Conservation (phyloP, 2,888 invertebrate genomes). For the Zele albiditarsus region DNA sequence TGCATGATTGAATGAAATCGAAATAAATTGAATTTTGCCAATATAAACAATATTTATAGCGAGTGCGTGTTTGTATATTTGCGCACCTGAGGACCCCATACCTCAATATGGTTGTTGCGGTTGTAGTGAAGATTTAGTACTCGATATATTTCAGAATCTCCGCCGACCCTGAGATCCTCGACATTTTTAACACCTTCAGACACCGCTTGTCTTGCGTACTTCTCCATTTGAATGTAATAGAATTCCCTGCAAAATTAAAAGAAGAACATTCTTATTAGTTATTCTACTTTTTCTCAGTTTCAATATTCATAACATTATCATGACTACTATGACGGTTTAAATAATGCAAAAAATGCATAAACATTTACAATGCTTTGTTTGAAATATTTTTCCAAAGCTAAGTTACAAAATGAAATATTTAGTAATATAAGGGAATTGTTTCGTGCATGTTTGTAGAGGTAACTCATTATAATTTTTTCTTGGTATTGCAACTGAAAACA, state of each 20-base stretch:
- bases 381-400: not conserved
- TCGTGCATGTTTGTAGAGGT: not conserved
- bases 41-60: slow-evolving; percentile 50
- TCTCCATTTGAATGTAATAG: slow-evolving; percentile 99
- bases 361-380: not conserved
- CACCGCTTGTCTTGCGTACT: slow-evolving; percentile 98
- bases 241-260: slow-evolving; percentile 89
- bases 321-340: not conserved
- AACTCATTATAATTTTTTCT: not conserved
- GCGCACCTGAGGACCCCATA: slow-evolving; percentile 82
- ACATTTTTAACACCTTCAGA: slow-evolving; percentile 95
- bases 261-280: not conserved
- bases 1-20: slow-evolving; percentile 10
- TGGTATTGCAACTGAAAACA: not conserved
- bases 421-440: not conserved
- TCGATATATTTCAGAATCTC: slow-evolving; percentile 97
- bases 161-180: slow-evolving; percentile 94
- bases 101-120: slow-evolving; percentile 97
- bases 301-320: not conserved
- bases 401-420: too few relatives aligned
- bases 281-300: not conserved
- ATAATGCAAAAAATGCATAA: not conserved
- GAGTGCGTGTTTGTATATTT: slow-evolving; percentile 70
- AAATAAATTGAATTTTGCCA: not conserved
- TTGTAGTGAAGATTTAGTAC: slow-evolving; percentile 99